phyloP scores from a whole-genome alignment of 2,797 vertebrate genomes.

The Crenichthys baileyi region DNA sequence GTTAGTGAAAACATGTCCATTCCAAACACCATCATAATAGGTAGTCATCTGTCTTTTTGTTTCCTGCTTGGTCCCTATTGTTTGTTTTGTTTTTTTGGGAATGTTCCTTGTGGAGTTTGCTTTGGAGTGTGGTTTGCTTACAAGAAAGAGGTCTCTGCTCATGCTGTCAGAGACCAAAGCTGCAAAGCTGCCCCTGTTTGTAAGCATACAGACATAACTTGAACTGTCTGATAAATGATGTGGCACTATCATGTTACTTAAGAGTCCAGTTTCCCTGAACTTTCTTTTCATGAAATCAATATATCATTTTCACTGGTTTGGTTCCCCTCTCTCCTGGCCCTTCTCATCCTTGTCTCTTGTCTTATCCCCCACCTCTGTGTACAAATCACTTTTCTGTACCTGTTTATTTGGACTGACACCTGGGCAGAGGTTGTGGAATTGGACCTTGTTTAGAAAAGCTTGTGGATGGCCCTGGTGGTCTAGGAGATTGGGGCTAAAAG shows the following conservation, averaged over 20 bases:
- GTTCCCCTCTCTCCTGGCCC: background rate
- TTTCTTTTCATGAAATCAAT: constrained; percentile 8
- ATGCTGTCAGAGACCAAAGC: background rate
- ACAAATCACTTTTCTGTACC: constrained; percentile 44
- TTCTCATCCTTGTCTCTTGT: constrained; percentile 26
- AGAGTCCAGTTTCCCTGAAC: background rate
- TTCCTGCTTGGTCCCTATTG: background rate
- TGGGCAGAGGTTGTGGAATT: constrained; percentile 51
- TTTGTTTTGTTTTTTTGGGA: background rate
- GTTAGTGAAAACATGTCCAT: background rate
- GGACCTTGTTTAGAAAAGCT: constrained; percentile 59
- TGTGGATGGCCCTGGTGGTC: constrained; percentile 42
- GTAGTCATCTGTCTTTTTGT: background rate
- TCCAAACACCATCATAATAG: background rate
- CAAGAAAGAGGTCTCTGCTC: background rate
- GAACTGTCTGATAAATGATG: background rate
- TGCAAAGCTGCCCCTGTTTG: background rate
- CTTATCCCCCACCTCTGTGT: constrained; percentile 26
- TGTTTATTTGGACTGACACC: constrained; percentile 66
- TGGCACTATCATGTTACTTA: constrained; percentile 4
- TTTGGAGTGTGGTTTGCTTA: background rate
- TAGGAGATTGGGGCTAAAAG: constrained; percentile 42
- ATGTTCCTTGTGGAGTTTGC: background rate
- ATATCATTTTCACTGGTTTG: background rate
- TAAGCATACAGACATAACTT: background rate